Conservation (phyloP, 2,113 vertebrate genomes). For the Centropus unirufus region DNA sequence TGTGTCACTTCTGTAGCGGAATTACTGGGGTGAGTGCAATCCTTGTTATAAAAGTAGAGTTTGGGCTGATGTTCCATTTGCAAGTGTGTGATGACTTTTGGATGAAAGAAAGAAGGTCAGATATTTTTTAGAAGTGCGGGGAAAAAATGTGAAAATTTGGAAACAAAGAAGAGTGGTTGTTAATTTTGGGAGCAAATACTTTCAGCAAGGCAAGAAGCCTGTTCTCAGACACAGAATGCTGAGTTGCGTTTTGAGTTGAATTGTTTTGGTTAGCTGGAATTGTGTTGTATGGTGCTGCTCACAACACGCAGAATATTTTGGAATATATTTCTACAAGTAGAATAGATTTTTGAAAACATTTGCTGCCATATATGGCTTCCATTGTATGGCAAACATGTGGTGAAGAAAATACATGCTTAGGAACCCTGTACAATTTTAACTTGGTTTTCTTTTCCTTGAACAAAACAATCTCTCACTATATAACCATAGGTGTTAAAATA, state of each 20-base stretch:
- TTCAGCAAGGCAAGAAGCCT: neutral
- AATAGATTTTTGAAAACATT: neutral
- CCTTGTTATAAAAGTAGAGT: neutral
- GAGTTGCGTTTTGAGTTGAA: neutral
- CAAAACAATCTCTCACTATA: neutral
- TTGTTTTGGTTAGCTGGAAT: neutral
- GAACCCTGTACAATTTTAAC: neutral
- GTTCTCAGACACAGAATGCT: neutral
- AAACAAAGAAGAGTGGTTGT: neutral
- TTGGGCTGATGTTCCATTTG: neutral
- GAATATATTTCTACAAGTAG: neutral
- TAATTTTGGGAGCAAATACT: neutral
- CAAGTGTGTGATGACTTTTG: neutral
- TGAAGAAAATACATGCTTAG: neutral
- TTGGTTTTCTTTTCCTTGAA: neutral
- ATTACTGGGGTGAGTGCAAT: neutral
- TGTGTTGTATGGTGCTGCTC: neutral
- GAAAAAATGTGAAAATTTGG: neutral
- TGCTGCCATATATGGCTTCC: neutral
- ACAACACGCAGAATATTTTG: neutral
- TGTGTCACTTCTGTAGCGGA: neutral
- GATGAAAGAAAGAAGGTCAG: neutral
- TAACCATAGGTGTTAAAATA: neutral
- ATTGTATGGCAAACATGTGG: neutral
- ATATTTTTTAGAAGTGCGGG: neutral